Percentiles rank a stretch among this genome's conserved stretches.
phyloP scores from a whole-genome alignment of 1,140 invertebrate species.

The Carcinoscorpius rotundicauda region DNA sequence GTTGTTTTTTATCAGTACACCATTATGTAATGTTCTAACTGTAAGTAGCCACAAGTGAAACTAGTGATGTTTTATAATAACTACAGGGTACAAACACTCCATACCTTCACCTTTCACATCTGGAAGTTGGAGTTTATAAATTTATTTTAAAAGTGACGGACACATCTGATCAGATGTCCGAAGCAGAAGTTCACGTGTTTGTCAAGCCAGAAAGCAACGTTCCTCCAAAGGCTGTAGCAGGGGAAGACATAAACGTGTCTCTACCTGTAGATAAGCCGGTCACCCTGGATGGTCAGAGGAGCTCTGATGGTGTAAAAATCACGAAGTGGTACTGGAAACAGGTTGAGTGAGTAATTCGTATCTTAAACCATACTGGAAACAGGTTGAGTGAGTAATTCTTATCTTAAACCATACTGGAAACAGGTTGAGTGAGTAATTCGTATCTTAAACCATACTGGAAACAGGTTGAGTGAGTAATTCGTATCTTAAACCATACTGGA shows the following conservation, averaged over 20 bases:
- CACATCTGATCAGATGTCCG: conserved; percentile 68
- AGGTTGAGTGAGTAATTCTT: too few relatives aligned
- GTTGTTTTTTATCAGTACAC: too few relatives aligned
- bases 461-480: too few relatives aligned
- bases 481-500: too few relatives aligned
- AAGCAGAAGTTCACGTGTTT: conserved; percentile 79
- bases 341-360: conserved; percentile 28
- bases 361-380: too few relatives aligned
- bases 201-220: conserved; percentile 79
- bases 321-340: conserved; percentile 70
- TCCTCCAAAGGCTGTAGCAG: conserved; percentile 48
- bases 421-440: too few relatives aligned
- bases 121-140: conserved; percentile 87
- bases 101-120: conserved; percentile 68
- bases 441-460: too few relatives aligned
- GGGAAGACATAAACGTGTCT: conserved; percentile 44
- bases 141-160: conserved; percentile 88
- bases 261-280: conserved; percentile 60
- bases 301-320: conserved; percentile 73
- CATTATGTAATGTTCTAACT: too few relatives aligned
- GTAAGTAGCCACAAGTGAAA: too few relatives aligned
- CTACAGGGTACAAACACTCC: conserved; percentile 55
- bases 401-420: too few relatives aligned
- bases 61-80: too few relatives aligned
- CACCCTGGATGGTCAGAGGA: conserved; percentile 61